Base-by-base conservation (phyloP, 2,113 vertebrate genomes). In the Podiceps cristatus region DNA sequence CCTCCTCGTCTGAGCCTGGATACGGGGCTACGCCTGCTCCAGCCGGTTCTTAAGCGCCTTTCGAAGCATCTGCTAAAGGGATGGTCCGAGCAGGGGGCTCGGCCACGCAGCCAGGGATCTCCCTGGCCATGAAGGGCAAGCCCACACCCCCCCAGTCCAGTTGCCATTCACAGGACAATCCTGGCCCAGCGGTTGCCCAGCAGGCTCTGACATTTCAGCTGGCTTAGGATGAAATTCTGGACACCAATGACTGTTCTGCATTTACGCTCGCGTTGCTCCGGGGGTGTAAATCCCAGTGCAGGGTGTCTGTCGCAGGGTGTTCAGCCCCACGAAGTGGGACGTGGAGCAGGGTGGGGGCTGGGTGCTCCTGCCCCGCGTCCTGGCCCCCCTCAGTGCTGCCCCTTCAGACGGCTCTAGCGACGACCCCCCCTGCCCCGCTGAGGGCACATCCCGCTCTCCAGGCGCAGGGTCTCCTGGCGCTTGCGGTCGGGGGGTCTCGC, bases 241-340 rank as follows among this genome's bases (percentile, higher is more conserved):
- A 45, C 13, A 7, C 8, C 10, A 23, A 1, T 33, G 22, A 35
- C 10, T 11, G 15, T 63, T 58, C 24, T 64, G 18, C 1, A 0
- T 28, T 49, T 18, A 18, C 19, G 4, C 22, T 72, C 0, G 1
- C 0, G 0, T 13, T 63, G 47, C 18, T 50, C 50, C 45, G 7
- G 33, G 55, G 44, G 14, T 64, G 0, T 10, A 47, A 27, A 24
- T 59, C 37, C 50, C 37, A 22, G 33, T 5, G 7, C 60, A 22
- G 62, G n/a, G 45, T n/a, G 62, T 53, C 31, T 49, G 40, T 50
- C 9, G 0, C 20, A 3, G 4, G 0, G 2, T 10, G 15, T 62
- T 86, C 20, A 5, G 22, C 58, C 40, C 44, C 24, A 2, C 47
- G 42, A n/a, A 29, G 1, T 12, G 42, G 42, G 42, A 42, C 42